Conservation (phyloP, 2,797 vertebrate genomes). For the Leucoraja ocellata region DNA sequence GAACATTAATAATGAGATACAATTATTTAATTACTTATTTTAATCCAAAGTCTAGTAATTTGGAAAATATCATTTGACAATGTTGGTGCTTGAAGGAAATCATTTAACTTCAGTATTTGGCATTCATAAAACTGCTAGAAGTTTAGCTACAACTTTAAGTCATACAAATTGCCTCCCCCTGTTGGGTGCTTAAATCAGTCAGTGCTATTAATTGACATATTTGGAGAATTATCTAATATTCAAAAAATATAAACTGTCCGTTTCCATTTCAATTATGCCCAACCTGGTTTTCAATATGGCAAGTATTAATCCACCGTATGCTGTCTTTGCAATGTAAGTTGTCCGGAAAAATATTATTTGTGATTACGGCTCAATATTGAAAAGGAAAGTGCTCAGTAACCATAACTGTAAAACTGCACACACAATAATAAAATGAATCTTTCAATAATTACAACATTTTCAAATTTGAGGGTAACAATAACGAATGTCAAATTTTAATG, state of each 20-base stretch:
- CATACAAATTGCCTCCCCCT: conserved; percentile 1
- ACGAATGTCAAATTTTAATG: neutral
- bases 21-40: conserved; percentile 26
- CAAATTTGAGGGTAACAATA: neutral
- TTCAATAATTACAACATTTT: neutral
- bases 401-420: neutral
- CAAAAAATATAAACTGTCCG: conserved; percentile 51
- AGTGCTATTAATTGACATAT: conserved; percentile 57
- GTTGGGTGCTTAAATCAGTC: conserved; percentile 44
- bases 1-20: neutral
- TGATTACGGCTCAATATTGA: neutral
- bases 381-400: neutral
- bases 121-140: neutral
- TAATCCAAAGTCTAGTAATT: neutral
- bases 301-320: neutral
- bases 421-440: neutral
- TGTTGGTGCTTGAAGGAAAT: neutral
- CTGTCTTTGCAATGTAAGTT: neutral
- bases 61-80: neutral
- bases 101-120: neutral
- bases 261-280: neutral
- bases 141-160: neutral
- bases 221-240: conserved; percentile 56
- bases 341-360: neutral
- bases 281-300: conserved; percentile 3